Conservation (phyloP, 1,140 invertebrate genomes). For the Diprion similis region DNA sequence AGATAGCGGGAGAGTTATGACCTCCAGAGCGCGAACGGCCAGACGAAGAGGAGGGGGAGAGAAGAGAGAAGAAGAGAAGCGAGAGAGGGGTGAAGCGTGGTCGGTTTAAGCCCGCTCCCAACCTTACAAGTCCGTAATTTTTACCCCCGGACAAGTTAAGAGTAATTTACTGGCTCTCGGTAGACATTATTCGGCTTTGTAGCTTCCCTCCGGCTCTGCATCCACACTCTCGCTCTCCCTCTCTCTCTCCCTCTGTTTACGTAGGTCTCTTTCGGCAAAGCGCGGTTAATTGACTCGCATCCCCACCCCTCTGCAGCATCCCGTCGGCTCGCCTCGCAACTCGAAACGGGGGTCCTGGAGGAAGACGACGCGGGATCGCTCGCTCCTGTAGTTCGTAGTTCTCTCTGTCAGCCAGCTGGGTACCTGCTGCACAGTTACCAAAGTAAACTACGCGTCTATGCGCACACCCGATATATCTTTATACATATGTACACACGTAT, state of each 20-base stretch:
- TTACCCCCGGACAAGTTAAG: slow-evolving; percentile 57
- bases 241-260: neutral
- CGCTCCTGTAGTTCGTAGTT: too few relatives aligned
- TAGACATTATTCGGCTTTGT: slow-evolving; percentile 40
- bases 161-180: slow-evolving; percentile 56
- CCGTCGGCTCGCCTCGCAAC: too few relatives aligned
- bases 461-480: too few relatives aligned
- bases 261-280: slow-evolving; percentile 18
- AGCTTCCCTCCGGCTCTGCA: slow-evolving; percentile 14
- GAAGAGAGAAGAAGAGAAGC: slow-evolving; percentile 15
- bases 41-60: too few relatives aligned
- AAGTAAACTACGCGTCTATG: too few relatives aligned
- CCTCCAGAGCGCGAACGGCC: slow-evolving; percentile 22
- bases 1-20: slow-evolving; percentile 59
- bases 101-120: slow-evolving; percentile 45
- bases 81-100: neutral
- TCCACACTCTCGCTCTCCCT: neutral
- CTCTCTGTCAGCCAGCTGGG: too few relatives aligned
- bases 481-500: too few relatives aligned
- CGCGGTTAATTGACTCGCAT: slow-evolving; percentile 38
- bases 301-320: too few relatives aligned
- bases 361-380: too few relatives aligned
- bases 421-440: too few relatives aligned
- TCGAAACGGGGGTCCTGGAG: too few relatives aligned
- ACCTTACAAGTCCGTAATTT: slow-evolving; percentile 58